Evolutionary conservation across 2,113 vertebrate genomes (phyloP).

Genomic region (Dicrurus megarhynchus): DNA sequence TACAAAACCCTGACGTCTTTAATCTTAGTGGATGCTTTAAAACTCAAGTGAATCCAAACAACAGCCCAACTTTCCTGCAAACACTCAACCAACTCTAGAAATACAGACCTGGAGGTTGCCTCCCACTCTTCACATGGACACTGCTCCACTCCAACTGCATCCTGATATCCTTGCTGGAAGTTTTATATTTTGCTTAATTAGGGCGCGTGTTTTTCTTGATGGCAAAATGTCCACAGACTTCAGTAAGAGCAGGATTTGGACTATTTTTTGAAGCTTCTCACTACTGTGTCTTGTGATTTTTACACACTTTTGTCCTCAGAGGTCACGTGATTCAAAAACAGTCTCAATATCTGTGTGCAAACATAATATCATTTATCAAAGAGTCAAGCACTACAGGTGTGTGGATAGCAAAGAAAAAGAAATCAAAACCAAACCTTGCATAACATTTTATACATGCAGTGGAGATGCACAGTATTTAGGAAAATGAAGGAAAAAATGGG

Average conservation of each 20-base stretch:
- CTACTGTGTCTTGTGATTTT: background rate
- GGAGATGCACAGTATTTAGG: background rate
- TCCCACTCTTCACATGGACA: accelerated
- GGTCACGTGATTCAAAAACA: background rate
- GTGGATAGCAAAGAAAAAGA: background rate
- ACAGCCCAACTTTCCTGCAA: background rate
- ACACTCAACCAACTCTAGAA: background rate
- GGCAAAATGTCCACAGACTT: background rate
- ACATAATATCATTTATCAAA: background rate
- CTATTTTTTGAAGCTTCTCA: background rate
- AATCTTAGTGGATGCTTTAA: background rate
- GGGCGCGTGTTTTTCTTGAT: background rate
- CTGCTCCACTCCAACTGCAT: accelerated
- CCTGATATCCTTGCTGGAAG: background rate
- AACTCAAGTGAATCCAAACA: background rate
- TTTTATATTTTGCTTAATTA: background rate
- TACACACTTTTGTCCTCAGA: background rate
- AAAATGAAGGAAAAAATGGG: background rate
- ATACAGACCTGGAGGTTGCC: background rate
- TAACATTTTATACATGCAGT: background rate
- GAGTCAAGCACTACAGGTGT: background rate
- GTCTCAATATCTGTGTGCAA: background rate
- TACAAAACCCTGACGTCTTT: background rate
- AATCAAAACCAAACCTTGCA: background rate
- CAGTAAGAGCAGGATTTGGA: background rate